Conservation (phyloP, 2,888 invertebrate genomes). For the Oeneis ivallda region DNA sequence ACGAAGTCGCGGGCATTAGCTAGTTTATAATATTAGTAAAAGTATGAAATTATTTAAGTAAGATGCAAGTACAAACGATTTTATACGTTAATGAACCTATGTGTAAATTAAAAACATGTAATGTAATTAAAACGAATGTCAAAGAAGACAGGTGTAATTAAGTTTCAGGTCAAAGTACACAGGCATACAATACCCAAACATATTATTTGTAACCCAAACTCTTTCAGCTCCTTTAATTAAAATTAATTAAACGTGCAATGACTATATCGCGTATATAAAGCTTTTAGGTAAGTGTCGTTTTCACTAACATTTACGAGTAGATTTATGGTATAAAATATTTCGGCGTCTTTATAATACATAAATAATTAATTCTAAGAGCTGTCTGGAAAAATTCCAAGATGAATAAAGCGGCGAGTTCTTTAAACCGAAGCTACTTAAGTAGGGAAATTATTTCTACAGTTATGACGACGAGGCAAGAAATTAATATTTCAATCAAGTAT, state of each 20-base stretch:
- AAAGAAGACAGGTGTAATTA: background rate
- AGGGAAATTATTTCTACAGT: constrained; percentile 44
- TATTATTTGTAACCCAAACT: background rate
- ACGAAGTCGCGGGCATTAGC: too few species aligned
- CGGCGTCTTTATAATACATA: background rate
- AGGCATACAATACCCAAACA: background rate
- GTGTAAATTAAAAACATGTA: background rate
- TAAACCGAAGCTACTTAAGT: constrained; percentile 38
- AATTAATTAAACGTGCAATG: background rate
- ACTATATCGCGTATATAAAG: background rate
- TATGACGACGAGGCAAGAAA: constrained; percentile 50
- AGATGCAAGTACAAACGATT: too few species aligned
- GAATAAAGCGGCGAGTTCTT: constrained; percentile 35
- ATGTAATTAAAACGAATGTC: background rate
- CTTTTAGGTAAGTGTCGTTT: too few species aligned
- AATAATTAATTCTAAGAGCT: constrained; percentile 3
- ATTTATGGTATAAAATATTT: background rate
- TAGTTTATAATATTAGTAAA: too few species aligned
- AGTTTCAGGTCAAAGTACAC: background rate
- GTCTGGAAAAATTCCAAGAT: constrained; percentile 28
- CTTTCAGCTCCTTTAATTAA: background rate
- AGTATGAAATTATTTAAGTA: too few species aligned
- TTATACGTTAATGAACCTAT: background rate
- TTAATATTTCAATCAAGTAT: constrained; percentile 74
- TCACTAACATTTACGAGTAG: too few species aligned